A percentile compares a stretch with the other conserved stretches of the same genome.
Evolutionary conservation across 2,888 invertebrate genomes (phyloP).

Genomic region (Marronus borbonicus): DNA sequence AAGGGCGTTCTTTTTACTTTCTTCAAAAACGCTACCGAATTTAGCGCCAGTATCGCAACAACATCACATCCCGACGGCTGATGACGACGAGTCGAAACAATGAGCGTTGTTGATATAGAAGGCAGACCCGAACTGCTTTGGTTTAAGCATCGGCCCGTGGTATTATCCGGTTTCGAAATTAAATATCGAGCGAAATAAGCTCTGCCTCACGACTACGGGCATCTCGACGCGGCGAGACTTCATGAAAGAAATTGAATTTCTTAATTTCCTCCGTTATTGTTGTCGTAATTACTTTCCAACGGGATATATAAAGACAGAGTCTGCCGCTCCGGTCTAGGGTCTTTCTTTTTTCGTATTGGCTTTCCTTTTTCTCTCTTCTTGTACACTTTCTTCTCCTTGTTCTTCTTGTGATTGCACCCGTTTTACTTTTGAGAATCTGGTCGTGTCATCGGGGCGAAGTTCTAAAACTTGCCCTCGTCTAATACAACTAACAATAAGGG

Average conservation of each 20-base stretch:
- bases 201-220: not conserved
- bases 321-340: not conserved
- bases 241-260: conserved; percentile 61
- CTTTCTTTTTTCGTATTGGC: not conserved
- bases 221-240: conserved; percentile 50
- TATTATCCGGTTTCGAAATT: conserved; percentile 41
- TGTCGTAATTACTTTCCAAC: conserved; percentile 59
- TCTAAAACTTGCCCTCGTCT: too few species aligned
- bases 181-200: conserved; percentile 40
- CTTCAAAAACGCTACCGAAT: too few species aligned
- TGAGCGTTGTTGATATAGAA: not conserved
- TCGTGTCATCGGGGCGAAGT: too few species aligned
- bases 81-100: conserved; percentile 16
- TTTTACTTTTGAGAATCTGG: too few species aligned
- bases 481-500: too few species aligned
- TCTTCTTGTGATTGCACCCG: too few species aligned
- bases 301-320: conserved; percentile 8
- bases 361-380: too few species aligned
- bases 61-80: too few species aligned
- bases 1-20: too few species aligned
- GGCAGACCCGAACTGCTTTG: not conserved
- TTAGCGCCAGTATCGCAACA: too few species aligned
- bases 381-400: too few species aligned
- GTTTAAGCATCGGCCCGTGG: not conserved
- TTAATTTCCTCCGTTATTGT: conserved; percentile 61